Evolutionary conservation across 2,888 invertebrate species (phyloP), one percentile per base, ranked within the genome.

Genomic region (Alloplasta piceator): DNA sequence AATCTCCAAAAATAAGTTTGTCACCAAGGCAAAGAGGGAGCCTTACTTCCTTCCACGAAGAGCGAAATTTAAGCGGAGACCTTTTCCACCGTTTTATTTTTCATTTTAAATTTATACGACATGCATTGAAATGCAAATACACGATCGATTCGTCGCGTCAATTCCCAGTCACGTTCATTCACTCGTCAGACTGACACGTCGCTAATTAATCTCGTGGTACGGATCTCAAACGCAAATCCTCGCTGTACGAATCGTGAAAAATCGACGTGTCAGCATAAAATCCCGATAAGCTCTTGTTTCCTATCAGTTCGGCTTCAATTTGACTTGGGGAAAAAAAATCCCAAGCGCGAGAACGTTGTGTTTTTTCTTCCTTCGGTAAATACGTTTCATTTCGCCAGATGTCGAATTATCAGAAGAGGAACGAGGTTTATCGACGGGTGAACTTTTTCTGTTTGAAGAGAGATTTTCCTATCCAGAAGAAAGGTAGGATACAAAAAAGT

Each of bases 201-300:
- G 52, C 10, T 72, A 66, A 72, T 78, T 78, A 72, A 78, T 72
- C 72, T 67, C 7, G 46, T 38, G 56, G 38, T 39, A 43, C 67
- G 12, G 52, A 76, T 76, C 75, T 50, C 6, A 36, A 67, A 75
- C 26, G 39, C 63, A 14, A 52, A 38, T 55, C 26, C 6, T 39
- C n/a, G 38, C 6, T 26, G 36, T 16, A 16, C 14, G 14, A 1
- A 38, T 58, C 38, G 48, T 55, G 50, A 66, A 43, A 61, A 43
- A 36, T 55, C 14, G 12, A 56, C 63, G 55, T 9, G 36, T 56
- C 63, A 50, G 56, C 52, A 52, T 38, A 43, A 56, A 55, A 9
- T 38, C 7, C 56, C 7, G 78, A 72, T 61, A 61, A 67, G 43
- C 55, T 50, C 41, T n/a, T 12, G 39, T 67, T 39, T 12, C n/a